phyloP scores from a whole-genome alignment of 2,113 vertebrate genomes.

The Mugil cephalus region DNA sequence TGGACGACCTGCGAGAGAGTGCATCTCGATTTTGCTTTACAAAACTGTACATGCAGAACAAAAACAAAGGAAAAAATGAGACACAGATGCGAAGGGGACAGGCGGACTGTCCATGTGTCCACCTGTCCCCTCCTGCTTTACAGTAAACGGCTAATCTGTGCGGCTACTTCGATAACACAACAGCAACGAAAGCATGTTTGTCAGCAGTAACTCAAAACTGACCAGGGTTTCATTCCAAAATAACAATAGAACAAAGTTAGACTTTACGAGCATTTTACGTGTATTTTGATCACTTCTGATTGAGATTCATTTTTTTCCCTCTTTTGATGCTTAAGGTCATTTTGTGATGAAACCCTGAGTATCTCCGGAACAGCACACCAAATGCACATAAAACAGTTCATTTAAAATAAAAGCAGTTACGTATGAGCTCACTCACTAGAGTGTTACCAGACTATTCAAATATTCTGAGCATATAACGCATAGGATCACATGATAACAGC shows the following conservation, averaged over 20 bases:
- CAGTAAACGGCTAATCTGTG: constrained; percentile 60
- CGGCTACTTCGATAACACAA: constrained; percentile 65
- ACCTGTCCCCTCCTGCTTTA: constrained; percentile 58
- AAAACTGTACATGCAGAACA: constrained; percentile 99
- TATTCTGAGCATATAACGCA: constrained; percentile 13
- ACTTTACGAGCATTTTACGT: neutral
- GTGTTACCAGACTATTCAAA: constrained; percentile 8
- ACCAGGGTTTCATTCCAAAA: constrained; percentile 69
- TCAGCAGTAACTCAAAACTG: constrained; percentile 23
- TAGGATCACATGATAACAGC: constrained; percentile 30
- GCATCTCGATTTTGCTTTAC: constrained; percentile 99
- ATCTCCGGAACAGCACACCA: constrained; percentile 37
- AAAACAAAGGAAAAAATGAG: constrained; percentile 87
- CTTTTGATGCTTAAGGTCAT: neutral
- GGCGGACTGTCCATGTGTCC: constrained; percentile 53
- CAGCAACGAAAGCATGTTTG: constrained; percentile 39
- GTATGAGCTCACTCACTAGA: neutral
- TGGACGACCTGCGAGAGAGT: constrained; percentile 98
- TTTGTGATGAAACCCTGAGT: constrained; percentile 67
- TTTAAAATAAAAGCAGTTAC: constrained; percentile 40
- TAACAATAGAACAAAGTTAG: neutral
- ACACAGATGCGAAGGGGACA: constrained; percentile 71
- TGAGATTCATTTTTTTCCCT: too few species aligned
- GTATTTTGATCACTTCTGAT: neutral
- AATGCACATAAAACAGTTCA: constrained; percentile 31